Evolutionary conservation across 2,113 vertebrate genomes (phyloP).

Genomic region (Octodon degus): DNA sequence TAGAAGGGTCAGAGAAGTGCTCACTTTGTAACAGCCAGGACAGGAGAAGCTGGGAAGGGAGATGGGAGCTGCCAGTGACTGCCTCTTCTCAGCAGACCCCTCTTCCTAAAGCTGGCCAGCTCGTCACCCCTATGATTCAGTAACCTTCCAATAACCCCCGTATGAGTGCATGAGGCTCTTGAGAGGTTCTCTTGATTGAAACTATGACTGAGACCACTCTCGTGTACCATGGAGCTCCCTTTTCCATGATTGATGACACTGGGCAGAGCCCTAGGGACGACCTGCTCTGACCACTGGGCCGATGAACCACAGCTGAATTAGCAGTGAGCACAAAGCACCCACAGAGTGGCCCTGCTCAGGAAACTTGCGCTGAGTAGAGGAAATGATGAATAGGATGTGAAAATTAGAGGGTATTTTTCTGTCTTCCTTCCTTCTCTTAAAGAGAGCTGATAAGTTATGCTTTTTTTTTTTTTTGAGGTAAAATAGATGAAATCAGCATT

Average conservation of each 20-base stretch:
- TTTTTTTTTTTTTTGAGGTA: constrained; percentile 59
- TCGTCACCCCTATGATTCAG: not conserved
- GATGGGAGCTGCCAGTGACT: not conserved
- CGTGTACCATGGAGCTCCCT: not conserved
- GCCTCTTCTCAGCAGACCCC: not conserved
- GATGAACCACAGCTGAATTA: not conserved
- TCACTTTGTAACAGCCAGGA: not conserved
- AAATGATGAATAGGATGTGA: constrained; percentile 37
- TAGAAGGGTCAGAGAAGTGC: not conserved
- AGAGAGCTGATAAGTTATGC: constrained; percentile 48
- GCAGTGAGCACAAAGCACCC: not conserved
- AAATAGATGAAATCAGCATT: constrained; percentile 66
- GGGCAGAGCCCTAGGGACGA: not conserved
- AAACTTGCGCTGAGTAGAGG: constrained; percentile 20
- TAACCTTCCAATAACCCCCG: not conserved
- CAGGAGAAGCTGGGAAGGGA: not conserved
- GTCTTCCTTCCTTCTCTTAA: constrained; percentile 61
- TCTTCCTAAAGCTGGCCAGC: not conserved
- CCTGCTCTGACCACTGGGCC: not conserved
- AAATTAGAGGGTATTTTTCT: constrained; percentile 57
- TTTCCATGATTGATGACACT: not conserved
- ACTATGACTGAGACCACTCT: no score
- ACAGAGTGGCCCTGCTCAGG: not conserved
- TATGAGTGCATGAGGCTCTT: not conserved
- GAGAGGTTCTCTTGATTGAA: not conserved